Conservation (phyloP, 2,888 invertebrate species). For the Dichetophora obliterata region DNA sequence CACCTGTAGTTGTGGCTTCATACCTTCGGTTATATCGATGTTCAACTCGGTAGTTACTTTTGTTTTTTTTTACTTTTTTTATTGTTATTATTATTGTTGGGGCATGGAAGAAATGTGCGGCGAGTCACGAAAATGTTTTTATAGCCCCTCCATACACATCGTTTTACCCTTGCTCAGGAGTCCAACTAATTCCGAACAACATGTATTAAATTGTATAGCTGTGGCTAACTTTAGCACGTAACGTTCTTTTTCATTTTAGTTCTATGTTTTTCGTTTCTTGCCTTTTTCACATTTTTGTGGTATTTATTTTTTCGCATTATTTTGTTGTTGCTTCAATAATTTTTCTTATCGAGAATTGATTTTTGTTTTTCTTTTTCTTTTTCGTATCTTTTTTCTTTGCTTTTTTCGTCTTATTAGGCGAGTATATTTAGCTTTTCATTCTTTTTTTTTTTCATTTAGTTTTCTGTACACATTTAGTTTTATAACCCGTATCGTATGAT, state of each 20-base stretch:
- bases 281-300: not conserved
- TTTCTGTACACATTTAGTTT: too few relatives aligned
- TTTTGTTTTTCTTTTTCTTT: too few relatives aligned
- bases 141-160: not conserved
- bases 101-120: not conserved
- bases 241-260: not conserved
- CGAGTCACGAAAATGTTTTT: constrained; percentile 17
- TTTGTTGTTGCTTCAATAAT: not conserved
- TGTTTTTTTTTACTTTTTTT: not conserved
- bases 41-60: too few relatives aligned
- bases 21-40: not conserved
- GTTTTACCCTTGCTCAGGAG: not conserved
- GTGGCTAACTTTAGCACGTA: not conserved
- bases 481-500: too few relatives aligned
- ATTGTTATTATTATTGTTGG: not conserved
- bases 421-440: too few relatives aligned
- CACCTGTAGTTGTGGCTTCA: constrained; percentile 3
- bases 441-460: too few relatives aligned
- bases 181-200: not conserved
- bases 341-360: too few relatives aligned
- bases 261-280: not conserved
- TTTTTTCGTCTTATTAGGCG: too few relatives aligned
- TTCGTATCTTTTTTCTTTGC: too few relatives aligned
- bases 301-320: not conserved
- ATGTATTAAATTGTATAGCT: not conserved